Percentiles rank a stretch among this genome's conserved stretches.
These are phyloP conservation scores for Euschistus heros DNA, from an alignment of 1,140 invertebrate species.

Conservation along the genomic window DNA sequence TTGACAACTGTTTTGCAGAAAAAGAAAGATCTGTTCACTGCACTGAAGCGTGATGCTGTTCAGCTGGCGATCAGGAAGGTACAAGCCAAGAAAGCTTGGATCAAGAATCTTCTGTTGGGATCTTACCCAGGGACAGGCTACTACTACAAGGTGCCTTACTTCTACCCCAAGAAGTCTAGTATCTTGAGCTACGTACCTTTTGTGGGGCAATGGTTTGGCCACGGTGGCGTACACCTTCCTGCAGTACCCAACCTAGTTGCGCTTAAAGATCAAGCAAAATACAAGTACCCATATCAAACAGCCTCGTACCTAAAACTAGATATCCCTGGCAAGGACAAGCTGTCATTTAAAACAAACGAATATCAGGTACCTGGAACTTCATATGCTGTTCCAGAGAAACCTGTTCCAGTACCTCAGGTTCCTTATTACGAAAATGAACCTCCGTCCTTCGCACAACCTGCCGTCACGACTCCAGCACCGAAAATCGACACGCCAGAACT, in stretches of 20 bases:
- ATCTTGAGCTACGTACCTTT: constrained; percentile 18
- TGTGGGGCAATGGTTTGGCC: not conserved
- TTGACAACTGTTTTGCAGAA: not conserved
- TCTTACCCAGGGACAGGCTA: not conserved
- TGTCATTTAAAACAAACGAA: not conserved
- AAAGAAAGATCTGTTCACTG: not conserved
- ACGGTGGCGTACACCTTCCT: constrained; percentile 18
- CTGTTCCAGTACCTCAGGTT: not conserved
- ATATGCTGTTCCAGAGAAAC: not conserved
- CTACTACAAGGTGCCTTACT: constrained; percentile 2
- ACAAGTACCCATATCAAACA: constrained; percentile 10
- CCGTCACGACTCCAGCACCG: not conserved
- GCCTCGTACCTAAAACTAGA: constrained; percentile 19
- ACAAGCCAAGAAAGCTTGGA: not conserved
- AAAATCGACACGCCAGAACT: not conserved
- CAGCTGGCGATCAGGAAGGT: constrained; percentile 1
- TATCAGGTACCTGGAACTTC: not conserved
- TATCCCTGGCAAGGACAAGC: not conserved
- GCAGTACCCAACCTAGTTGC: constrained; percentile 15
- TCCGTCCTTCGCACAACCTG: not conserved
- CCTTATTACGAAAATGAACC: not conserved
- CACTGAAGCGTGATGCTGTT: not conserved
- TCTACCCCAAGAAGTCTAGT: not conserved
- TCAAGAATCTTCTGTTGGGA: not conserved
- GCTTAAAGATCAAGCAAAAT: constrained; percentile 12